Evolutionary conservation across 1,140 invertebrate species (phyloP).

Genomic region (Asbolus verrucosus): DNA sequence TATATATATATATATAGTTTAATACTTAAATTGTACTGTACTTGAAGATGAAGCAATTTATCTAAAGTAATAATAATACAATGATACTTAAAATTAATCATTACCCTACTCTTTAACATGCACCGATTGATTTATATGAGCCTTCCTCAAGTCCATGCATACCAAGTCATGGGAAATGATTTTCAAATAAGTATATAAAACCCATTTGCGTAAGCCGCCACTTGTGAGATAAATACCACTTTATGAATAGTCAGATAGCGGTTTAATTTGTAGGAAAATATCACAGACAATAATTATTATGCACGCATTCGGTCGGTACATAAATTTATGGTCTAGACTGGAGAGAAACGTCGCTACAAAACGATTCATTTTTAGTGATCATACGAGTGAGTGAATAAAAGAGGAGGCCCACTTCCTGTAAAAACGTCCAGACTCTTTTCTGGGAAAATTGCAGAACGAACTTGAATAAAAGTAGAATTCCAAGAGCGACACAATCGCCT

Average conservation of each 20-base stretch:
- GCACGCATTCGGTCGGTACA: not conserved
- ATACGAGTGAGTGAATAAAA: constrained; percentile 15
- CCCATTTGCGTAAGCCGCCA: constrained; percentile 22
- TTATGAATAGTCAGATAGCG: constrained; percentile 8
- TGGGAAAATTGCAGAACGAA: constrained; percentile 20
- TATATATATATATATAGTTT: too few species aligned
- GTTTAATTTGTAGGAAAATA: constrained; percentile 37
- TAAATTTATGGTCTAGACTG: constrained; percentile 9
- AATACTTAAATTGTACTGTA: too few species aligned
- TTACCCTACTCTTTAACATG: not conserved
- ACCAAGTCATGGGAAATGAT: constrained; percentile 32
- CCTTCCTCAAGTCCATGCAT: not conserved
- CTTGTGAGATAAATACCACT: constrained; percentile 30
- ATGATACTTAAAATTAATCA: too few species aligned
- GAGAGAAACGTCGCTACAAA: not conserved
- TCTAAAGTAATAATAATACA: too few species aligned
- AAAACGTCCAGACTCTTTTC: constrained; percentile 30
- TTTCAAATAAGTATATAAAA: constrained; percentile 25
- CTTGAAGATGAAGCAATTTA: too few species aligned
- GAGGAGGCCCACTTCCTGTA: constrained; percentile 22
- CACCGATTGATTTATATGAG: constrained; percentile 24
- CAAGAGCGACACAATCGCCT: constrained; percentile 29
- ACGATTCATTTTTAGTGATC: constrained; percentile 9
- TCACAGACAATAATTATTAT: constrained; percentile 5
- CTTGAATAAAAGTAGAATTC: constrained; percentile 32